Base-by-base conservation (phyloP, 2,888 invertebrate species). In the Torymus aiolomorphi region DNA sequence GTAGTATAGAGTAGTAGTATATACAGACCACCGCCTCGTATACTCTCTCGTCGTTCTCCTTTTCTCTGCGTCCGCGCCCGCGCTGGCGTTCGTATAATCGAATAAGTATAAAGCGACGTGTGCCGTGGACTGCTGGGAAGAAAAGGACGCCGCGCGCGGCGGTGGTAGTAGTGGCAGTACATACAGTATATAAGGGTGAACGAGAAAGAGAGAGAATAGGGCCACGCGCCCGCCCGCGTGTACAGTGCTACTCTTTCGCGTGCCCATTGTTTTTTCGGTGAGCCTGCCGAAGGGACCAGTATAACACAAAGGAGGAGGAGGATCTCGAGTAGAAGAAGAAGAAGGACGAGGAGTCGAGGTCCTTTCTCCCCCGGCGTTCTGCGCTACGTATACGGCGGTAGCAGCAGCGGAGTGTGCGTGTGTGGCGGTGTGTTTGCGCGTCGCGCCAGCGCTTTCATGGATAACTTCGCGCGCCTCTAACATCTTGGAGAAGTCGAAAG, bases 401-500 rank as follows among this genome's bases (percentile, higher is more conserved):
- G 18, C 42, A 42, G 42, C 42, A 42, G 42, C 42, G 42, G 42
- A 42, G 42, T 42, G 42, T 42, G 42, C 42, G 42, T 42, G 42
- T 42, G 42, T 42, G 42, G 24, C 16, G 24, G 12, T 24, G 62
- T 13, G 13, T 52, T 52, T 61, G 59, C 70, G 74, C 73, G 59
- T 75, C 63, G 42, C 70, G 78, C 70, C 54, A 59, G 63, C 63
- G 57, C 11, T 67, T 76, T 65, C 76, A 72, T 80, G 67, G 69
- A 31, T 73, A 42, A 71, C 80, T 51, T 10, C 18, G 49, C n/a
- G 79, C 62, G n/a, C 20, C 67, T 71, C 51, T 72, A 76, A 73
- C 76, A 63, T 71, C 80, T 76, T 75, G 76, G 76, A 76, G 76
- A 56, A 76, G 67, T 16, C 62, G 31, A 59, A 70, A 75, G 74